A percentile compares a stretch with the other conserved stretches of the same genome.
Evolutionary conservation across 2,888 invertebrate genomes (phyloP).

Genomic region (Oligia strigilis): DNA sequence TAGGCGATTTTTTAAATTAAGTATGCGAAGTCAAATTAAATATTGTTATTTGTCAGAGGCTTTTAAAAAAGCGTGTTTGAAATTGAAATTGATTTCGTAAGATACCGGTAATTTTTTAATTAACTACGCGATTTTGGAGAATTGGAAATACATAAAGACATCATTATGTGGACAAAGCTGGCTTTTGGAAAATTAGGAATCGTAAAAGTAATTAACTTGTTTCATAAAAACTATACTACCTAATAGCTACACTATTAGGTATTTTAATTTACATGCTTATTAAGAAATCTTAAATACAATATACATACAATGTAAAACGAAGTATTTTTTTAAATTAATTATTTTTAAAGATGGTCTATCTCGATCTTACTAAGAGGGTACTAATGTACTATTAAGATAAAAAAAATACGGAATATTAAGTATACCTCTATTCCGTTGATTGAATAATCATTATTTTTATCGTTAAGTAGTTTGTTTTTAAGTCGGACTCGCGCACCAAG

Average conservation of each 20-base stretch:
- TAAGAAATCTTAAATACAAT: too few relatives aligned
- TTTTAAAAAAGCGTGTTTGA: conserved; percentile 22
- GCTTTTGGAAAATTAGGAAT: not conserved
- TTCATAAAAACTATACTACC: not conserved
- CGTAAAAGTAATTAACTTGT: not conserved
- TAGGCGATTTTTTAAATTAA: conserved; percentile 39
- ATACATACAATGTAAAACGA: too few relatives aligned
- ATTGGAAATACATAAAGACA: not conserved
- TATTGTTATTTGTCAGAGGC: conserved; percentile 43
- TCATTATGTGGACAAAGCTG: not conserved
- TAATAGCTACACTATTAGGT: too few relatives aligned
- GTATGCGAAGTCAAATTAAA: conserved; percentile 36
- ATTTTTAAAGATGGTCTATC: not conserved
- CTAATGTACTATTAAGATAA: not conserved
- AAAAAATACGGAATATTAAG: not conserved
- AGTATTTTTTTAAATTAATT: not conserved
- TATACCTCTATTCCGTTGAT: not conserved
- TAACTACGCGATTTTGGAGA: not conserved
- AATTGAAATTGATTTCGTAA: conserved; percentile 23
- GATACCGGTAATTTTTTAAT: conserved; percentile 1
- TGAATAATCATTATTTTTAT: not conserved
- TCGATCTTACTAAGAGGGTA: not conserved
- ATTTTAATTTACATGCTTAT: too few relatives aligned
- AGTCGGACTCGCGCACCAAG: too few relatives aligned
- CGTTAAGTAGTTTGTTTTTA: too few relatives aligned